Conservation (phyloP, 2,797 vertebrate genomes). For the Smutsia temminckii region DNA sequence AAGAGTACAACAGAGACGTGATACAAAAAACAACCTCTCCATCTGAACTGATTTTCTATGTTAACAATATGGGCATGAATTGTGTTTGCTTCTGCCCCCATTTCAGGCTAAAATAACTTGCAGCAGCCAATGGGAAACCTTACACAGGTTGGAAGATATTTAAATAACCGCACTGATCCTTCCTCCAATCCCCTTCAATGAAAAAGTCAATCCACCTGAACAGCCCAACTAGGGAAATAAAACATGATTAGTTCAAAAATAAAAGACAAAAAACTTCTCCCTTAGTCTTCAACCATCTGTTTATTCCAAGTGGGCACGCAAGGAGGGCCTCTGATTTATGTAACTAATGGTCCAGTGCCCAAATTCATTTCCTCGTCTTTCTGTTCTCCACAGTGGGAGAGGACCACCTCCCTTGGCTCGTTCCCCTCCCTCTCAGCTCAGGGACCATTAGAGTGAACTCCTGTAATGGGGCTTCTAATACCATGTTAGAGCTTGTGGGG, state of each 20-base stretch:
- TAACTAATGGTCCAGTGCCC: not conserved
- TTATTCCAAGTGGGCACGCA: slow-evolving; percentile 31
- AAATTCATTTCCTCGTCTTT: not conserved
- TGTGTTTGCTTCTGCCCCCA: not conserved
- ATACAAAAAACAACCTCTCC: not conserved
- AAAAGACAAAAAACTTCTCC: not conserved
- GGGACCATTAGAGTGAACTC: too few relatives aligned
- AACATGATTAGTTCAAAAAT: slow-evolving; percentile 45
- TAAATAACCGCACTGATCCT: not conserved
- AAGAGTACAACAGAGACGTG: not conserved
- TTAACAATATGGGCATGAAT: not conserved
- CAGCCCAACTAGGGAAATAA: not conserved
- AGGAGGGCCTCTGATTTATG: slow-evolving; percentile 21
- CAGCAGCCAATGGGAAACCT: not conserved
- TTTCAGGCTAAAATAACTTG: not conserved
- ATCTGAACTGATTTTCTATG: not conserved
- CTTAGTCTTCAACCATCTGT: slow-evolving; percentile 62
- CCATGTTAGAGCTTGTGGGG: not conserved
- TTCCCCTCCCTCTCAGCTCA: too few relatives aligned
- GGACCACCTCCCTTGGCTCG: not conserved
- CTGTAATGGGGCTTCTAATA: not conserved
- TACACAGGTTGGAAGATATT: not conserved
- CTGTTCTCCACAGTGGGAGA: not conserved
- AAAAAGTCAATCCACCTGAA: slow-evolving; percentile 27
- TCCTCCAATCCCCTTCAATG: not conserved